Conservation (phyloP, 2,113 vertebrate genomes). For the Sphyrna mokarran region DNA sequence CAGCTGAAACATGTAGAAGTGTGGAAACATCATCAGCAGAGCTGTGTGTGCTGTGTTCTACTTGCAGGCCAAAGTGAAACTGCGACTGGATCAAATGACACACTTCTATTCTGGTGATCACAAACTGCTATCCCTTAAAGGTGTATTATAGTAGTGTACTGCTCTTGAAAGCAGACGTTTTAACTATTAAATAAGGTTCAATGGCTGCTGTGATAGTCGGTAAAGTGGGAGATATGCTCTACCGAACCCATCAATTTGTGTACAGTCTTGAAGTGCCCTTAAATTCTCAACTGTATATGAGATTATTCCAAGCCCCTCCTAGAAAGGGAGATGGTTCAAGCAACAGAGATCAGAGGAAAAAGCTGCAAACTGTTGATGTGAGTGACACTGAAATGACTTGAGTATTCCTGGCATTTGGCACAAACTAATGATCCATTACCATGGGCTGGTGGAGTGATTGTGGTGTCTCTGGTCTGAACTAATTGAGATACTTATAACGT, state of each 20-base stretch:
- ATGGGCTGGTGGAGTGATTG: background rate
- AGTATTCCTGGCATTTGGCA: background rate
- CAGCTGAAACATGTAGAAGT: too few species aligned
- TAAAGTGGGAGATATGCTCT: background rate
- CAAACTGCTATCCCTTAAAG: too few species aligned
- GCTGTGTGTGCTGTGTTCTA: too few species aligned
- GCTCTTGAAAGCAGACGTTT: background rate
- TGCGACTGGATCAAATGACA: too few species aligned
- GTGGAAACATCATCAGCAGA: too few species aligned
- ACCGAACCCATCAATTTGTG: background rate
- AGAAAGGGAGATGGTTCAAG: background rate
- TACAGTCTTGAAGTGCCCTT: background rate
- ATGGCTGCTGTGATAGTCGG: background rate
- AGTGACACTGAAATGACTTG: background rate
- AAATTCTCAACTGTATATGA: background rate
- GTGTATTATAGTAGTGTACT: background rate
- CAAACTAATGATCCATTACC: background rate
- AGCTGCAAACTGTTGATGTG: too few species aligned
- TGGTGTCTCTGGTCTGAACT: background rate
- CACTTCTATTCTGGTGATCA: too few species aligned
- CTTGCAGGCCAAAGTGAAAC: too few species aligned
- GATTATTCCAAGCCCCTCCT: background rate
- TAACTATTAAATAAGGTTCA: background rate
- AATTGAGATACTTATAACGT: background rate
- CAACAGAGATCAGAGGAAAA: background rate